A percentile compares a stretch with the other conserved stretches of the same genome.
Conservation (phyloP, 2,797 vertebrate species). For the Chaenodraco wilsoni region DNA sequence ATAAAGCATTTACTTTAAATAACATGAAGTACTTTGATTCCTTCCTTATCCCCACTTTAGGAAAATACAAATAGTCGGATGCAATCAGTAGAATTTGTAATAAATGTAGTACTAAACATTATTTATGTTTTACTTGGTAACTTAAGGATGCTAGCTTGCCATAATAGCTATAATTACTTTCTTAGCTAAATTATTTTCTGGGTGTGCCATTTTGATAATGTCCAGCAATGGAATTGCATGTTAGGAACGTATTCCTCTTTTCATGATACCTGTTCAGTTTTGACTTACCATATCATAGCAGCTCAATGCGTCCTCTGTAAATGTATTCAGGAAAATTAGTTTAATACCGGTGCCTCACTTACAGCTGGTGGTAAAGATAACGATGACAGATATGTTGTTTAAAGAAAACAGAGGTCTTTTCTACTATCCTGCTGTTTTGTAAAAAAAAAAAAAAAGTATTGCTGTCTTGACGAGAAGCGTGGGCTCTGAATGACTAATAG, state of each 20-base stretch:
- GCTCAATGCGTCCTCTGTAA: slow-evolving; percentile 41
- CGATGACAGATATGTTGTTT: slow-evolving; percentile 72
- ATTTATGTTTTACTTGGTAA: background rate
- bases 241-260: slow-evolving; percentile 38
- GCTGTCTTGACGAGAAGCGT: slow-evolving; percentile 63
- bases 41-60: background rate
- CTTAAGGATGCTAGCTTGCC: background rate
- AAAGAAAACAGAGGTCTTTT: slow-evolving; percentile 68
- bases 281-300: slow-evolving; percentile 46
- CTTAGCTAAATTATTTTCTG: too few species aligned
- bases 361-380: slow-evolving; percentile 58
- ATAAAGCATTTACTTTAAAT: background rate
- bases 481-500: slow-evolving; percentile 77
- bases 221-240: slow-evolving; percentile 6
- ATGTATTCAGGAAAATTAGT: slow-evolving; percentile 51
- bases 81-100: background rate
- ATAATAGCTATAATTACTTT: background rate
- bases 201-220: slow-evolving; percentile 19
- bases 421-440: slow-evolving; percentile 62
- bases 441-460: slow-evolving; percentile 52
- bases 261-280: slow-evolving; percentile 37
- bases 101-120: background rate
- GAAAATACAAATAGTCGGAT: slow-evolving; percentile 2
- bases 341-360: slow-evolving; percentile 50
- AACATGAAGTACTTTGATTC: slow-evolving; percentile 5